A percentile compares a stretch with the other conserved stretches of the same genome.
Conservation (phyloP, 1,140 invertebrate species). For the Aphidius gifuensis region DNA sequence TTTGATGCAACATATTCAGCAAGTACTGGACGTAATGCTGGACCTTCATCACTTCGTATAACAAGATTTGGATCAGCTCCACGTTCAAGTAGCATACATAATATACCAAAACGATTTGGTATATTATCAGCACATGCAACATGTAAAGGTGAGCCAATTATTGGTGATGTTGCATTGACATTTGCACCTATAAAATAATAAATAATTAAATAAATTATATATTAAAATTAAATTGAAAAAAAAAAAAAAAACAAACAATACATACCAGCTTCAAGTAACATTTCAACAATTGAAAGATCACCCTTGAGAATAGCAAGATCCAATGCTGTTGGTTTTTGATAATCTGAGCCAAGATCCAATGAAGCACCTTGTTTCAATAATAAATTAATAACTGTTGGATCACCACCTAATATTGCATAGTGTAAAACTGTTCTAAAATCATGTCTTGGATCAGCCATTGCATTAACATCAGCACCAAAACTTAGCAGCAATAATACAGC, state of each 20-base stretch:
- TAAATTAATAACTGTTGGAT: constrained; percentile 74
- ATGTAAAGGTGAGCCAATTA: constrained; percentile 81
- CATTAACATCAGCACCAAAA: constrained; percentile 79
- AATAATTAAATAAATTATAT: constrained; percentile 5
- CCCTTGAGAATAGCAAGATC: constrained; percentile 82
- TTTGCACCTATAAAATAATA: constrained; percentile 62
- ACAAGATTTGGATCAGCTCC: constrained; percentile 78
- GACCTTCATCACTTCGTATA: constrained; percentile 69
- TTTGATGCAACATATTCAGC: constrained; percentile 82
- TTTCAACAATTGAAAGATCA: constrained; percentile 68
- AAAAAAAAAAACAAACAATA: not conserved
- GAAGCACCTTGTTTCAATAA: constrained; percentile 76
- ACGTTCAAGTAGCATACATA: constrained; percentile 67
- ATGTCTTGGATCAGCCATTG: constrained; percentile 74
- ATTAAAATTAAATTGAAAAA: not conserved
- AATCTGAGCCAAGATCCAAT: constrained; percentile 61
- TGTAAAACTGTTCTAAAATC: constrained; percentile 82
- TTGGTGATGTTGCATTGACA: constrained; percentile 77
- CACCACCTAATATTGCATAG: constrained; percentile 81
- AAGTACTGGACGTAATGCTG: constrained; percentile 69
- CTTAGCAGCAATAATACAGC: constrained; percentile 74
- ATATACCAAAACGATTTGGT: constrained; percentile 66
- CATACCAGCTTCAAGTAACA: constrained; percentile 67
- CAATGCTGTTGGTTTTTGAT: constrained; percentile 78
- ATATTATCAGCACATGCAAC: constrained; percentile 83